Evolutionary conservation across 2,113 vertebrate species (phyloP).

Genomic region (Cyanoramphus novaezelandiae): DNA sequence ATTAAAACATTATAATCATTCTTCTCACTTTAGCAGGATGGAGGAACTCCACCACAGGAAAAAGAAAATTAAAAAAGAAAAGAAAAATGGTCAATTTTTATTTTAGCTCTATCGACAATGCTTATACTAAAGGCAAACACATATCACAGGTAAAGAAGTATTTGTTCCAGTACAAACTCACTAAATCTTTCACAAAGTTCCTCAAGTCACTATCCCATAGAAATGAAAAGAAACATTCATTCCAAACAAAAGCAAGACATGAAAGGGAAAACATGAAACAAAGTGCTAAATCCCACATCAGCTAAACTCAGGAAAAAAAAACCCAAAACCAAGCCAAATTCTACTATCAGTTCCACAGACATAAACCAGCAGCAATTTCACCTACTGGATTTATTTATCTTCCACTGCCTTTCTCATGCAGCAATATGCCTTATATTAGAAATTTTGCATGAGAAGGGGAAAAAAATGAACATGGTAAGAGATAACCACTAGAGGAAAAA

Average conservation of each 20-base stretch:
- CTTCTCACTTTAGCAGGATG: neutral
- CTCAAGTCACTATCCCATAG: neutral
- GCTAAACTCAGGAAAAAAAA: neutral
- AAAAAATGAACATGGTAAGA: neutral
- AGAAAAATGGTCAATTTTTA: neutral
- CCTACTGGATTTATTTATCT: neutral
- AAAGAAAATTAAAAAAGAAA: neutral
- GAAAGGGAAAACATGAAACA: neutral
- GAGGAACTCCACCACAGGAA: neutral
- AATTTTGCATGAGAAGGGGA: neutral
- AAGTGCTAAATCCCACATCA: neutral
- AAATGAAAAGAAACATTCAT: neutral
- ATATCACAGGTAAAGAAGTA: neutral
- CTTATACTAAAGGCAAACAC: neutral
- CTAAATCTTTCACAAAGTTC: neutral
- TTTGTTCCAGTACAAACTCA: neutral
- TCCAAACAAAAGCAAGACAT: neutral
- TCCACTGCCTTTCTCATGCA: rapidly evolving
- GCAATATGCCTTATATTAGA: neutral
- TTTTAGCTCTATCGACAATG: neutral
- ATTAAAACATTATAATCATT: neutral
- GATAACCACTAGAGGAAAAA: neutral
- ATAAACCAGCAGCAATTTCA: neutral
- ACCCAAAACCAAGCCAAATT: neutral
- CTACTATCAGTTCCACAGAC: neutral